Conservation (phyloP, 2,888 invertebrate genomes). For the Sarcophaga carnaria region DNA sequence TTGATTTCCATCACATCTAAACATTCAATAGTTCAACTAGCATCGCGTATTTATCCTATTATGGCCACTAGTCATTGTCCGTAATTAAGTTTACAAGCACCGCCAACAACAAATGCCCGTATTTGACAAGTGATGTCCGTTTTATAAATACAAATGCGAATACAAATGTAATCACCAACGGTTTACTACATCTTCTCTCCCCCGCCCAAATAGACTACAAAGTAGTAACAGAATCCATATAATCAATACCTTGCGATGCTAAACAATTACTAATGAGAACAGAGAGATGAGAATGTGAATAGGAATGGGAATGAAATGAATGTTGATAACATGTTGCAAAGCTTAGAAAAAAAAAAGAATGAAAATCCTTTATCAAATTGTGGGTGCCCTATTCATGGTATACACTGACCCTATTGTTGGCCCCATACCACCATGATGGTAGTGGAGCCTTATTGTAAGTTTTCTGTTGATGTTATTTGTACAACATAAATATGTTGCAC, state of each 20-base stretch:
- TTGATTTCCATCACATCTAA: not conserved
- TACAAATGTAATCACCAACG: not conserved
- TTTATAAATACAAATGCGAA: slow-evolving; percentile 18
- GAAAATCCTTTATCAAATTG: slow-evolving; percentile 47
- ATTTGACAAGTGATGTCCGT: not conserved
- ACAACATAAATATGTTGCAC: not conserved
- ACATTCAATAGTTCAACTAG: not conserved
- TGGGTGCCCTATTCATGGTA: slow-evolving; percentile 19
- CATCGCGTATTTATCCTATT: not conserved
- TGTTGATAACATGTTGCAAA: not conserved
- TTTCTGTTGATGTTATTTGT: slow-evolving; percentile 14
- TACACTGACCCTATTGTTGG: not conserved
- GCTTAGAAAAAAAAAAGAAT: slow-evolving; percentile 4
- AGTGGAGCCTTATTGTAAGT: not conserved
- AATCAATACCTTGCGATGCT: slow-evolving; percentile 9
- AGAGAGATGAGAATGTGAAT: too few relatives aligned
- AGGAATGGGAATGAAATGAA: too few relatives aligned
- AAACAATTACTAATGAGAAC: not conserved
- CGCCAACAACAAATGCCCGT: not conserved
- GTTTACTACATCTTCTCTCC: too few relatives aligned
- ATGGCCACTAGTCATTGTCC: not conserved
- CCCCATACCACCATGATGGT: not conserved
- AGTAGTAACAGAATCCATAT: not conserved
- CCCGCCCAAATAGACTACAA: not conserved
- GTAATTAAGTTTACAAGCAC: not conserved